Conservation (phyloP, 1,140 invertebrate species). For the Bombus consobrinus region DNA sequence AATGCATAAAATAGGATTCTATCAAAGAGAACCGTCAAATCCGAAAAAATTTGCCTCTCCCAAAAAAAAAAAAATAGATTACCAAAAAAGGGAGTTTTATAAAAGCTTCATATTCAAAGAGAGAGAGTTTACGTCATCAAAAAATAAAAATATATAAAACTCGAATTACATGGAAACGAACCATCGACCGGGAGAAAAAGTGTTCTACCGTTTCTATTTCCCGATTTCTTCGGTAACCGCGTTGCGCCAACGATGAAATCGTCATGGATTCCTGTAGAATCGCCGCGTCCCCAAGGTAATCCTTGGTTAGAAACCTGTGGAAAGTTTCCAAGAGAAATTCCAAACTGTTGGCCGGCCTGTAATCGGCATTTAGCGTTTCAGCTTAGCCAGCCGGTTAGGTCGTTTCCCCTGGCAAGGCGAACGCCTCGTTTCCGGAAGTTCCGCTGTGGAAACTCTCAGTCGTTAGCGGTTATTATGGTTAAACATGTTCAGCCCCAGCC, state of each 20-base stretch:
- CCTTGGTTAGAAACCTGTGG: neutral
- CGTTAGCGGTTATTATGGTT: constrained; percentile 74
- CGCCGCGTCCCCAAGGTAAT: neutral
- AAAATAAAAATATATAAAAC: neutral
- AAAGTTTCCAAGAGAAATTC: constrained; percentile 62
- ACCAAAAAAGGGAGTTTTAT: neutral
- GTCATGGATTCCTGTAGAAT: neutral
- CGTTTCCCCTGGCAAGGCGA: constrained; percentile 55
- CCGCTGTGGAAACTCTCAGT: constrained; percentile 67
- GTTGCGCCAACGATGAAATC: neutral
- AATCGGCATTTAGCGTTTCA: constrained; percentile 72
- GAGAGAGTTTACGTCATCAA: neutral
- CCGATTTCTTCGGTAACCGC: too few species aligned
- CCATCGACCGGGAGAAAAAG: neutral
- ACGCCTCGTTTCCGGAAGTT: constrained; percentile 57
- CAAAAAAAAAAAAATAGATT: neutral
- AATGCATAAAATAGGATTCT: too few species aligned
- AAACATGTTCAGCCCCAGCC: constrained; percentile 54
- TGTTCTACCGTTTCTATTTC: too few species aligned
- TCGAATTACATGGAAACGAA: neutral
- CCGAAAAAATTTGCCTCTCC: too few species aligned
- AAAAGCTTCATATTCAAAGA: neutral
- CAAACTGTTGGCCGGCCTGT: constrained; percentile 49
- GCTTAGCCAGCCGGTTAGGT: constrained; percentile 63
- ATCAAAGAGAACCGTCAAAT: too few species aligned